phyloP scores from a whole-genome alignment of 2,113 vertebrate genomes.

The Columba janthina region DNA sequence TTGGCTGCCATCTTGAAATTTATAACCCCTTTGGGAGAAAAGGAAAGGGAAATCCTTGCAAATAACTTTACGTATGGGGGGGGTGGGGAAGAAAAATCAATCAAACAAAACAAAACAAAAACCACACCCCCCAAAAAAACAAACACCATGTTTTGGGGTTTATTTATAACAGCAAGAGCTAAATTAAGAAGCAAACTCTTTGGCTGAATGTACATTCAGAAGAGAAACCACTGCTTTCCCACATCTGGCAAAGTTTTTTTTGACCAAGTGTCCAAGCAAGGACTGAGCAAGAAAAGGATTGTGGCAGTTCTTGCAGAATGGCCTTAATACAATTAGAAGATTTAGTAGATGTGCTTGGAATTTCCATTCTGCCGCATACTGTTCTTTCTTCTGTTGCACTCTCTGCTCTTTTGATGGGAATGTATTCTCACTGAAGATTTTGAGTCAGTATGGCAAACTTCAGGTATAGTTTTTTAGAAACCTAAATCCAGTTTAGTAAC shows the following conservation, averaged over 20 bases:
- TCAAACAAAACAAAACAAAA: too few species aligned
- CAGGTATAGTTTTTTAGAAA: not conserved
- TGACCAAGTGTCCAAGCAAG: not conserved
- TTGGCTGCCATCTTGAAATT: not conserved
- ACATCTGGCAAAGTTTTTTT: not conserved
- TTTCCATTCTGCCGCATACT: not conserved
- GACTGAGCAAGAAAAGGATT: accelerated
- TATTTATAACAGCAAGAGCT: not conserved
- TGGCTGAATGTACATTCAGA: not conserved
- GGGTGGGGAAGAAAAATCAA: not conserved
- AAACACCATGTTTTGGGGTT: not conserved
- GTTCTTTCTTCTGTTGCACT: not conserved
- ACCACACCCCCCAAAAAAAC: too few species aligned
- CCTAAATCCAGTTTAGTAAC: not conserved
- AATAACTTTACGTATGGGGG: not conserved
- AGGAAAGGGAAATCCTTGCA: not conserved
- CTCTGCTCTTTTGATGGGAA: not conserved
- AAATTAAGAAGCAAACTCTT: not conserved
- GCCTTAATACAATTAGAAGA: not conserved
- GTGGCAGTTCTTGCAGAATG: not conserved
- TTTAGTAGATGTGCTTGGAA: not conserved
- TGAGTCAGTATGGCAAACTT: not conserved
- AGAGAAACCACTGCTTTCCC: not conserved
- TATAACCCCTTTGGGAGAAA: not conserved
- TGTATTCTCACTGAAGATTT: not conserved